These are phyloP conservation scores for Eucera pruinosa DNA, from an alignment of 2,888 invertebrate genomes.

Conservation along the genomic window DNA sequence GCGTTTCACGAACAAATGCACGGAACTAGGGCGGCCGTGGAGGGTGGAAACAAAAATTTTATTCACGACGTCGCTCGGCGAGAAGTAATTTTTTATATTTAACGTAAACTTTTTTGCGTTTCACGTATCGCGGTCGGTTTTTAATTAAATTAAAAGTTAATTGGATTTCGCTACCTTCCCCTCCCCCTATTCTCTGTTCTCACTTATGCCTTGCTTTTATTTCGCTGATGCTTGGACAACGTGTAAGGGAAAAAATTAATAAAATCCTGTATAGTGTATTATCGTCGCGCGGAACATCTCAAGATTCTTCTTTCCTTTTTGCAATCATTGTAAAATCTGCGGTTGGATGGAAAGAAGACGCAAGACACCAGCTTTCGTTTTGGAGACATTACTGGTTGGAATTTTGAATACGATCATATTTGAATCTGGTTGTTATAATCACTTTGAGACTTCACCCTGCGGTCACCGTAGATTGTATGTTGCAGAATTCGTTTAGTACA, in stretches of 20 bases:
- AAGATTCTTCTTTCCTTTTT: neutral
- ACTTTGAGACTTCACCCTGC: too few relatives aligned
- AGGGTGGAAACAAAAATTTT: constrained; percentile 37
- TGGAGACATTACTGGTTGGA: too few relatives aligned
- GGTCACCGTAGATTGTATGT: too few relatives aligned
- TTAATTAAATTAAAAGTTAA: constrained; percentile 45
- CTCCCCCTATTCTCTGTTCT: too few relatives aligned
- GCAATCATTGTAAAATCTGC: too few relatives aligned
- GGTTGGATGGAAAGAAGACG: too few relatives aligned
- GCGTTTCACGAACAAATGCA: constrained; percentile 34
- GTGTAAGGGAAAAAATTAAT: constrained; percentile 7
- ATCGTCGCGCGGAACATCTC: neutral
- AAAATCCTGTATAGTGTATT: neutral
- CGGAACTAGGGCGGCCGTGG: constrained; percentile 33
- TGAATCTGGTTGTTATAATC: too few relatives aligned
- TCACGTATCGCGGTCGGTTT: constrained; percentile 21
- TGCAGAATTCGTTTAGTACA: too few relatives aligned
- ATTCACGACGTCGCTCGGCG: constrained; percentile 17
- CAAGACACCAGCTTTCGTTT: too few relatives aligned
- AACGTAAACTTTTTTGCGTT: constrained; percentile 7
- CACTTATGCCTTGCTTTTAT: neutral
- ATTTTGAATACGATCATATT: too few relatives aligned
- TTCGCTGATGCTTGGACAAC: constrained; percentile 7
- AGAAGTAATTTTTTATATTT: constrained; percentile 8
- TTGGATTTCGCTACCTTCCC: constrained; percentile 25